Evolutionary conservation across 2,888 invertebrate species (phyloP).

Genomic region (Xestia xanthographa): DNA sequence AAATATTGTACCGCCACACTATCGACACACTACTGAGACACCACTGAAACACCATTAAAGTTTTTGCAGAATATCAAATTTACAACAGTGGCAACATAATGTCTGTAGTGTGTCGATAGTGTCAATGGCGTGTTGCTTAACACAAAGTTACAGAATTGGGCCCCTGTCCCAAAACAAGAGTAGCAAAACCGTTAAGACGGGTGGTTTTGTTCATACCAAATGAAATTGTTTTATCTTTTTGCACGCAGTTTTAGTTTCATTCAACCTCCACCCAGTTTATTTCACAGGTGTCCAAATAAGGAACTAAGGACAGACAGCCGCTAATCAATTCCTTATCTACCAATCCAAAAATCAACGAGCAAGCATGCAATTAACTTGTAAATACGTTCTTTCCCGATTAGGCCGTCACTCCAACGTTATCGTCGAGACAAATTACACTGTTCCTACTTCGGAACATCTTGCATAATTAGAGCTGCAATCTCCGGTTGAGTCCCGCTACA

Average conservation of each 20-base stretch:
- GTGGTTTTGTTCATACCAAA: neutral
- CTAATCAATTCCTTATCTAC: conserved; percentile 28
- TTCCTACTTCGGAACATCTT: conserved; percentile 63
- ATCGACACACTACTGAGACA: no score
- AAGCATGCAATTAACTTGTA: conserved; percentile 65
- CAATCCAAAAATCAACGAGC: conserved; percentile 41
- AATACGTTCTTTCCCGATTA: conserved; percentile 65
- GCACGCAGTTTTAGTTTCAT: neutral
- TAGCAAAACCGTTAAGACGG: neutral
- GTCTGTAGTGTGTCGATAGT: no score
- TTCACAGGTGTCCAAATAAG: conserved; percentile 7
- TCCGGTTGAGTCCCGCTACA: conserved; percentile 74
- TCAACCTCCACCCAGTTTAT: no score
- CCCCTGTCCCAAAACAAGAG: no score
- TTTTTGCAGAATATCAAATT: no score
- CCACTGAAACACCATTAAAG: no score
- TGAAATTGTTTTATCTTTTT: neutral
- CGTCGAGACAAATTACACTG: conserved; percentile 66
- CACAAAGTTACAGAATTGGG: no score
- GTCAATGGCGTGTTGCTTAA: no score
- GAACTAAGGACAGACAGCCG: conserved; percentile 10
- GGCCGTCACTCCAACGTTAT: conserved; percentile 63
- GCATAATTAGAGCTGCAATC: conserved; percentile 81
- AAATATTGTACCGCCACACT: no score
- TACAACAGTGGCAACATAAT: no score